A percentile compares a stretch with the other conserved stretches of the same genome.
Evolutionary conservation across 1,140 invertebrate species (phyloP).

Genomic region (Matsumurasca onukii): DNA sequence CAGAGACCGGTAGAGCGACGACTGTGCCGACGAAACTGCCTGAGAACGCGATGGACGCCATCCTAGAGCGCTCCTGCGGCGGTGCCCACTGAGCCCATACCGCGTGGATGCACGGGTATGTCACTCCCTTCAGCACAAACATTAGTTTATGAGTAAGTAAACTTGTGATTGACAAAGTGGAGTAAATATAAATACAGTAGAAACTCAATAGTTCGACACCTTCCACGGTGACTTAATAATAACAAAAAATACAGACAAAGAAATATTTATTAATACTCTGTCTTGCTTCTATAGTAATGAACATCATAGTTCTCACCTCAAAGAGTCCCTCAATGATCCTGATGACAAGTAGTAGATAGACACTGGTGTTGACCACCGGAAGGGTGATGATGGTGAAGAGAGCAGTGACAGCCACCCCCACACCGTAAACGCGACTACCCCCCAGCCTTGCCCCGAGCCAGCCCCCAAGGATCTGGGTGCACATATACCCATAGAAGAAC

Average conservation of each 20-base stretch:
- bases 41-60: slow-evolving; percentile 77
- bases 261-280: slow-evolving; percentile 16
- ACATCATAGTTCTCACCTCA: slow-evolving; percentile 70
- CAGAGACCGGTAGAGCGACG: slow-evolving; percentile 73
- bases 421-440: slow-evolving; percentile 71
- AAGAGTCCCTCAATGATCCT: slow-evolving; percentile 85
- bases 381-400: slow-evolving; percentile 83
- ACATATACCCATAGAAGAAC: slow-evolving; percentile 59
- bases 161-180: background rate
- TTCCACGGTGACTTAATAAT: too few relatives aligned
- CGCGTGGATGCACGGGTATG: slow-evolving; percentile 86
- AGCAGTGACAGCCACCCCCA: slow-evolving; percentile 77
- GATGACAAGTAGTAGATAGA: slow-evolving; percentile 68
- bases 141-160: background rate
- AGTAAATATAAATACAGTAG: slow-evolving; percentile 23
- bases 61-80: slow-evolving; percentile 71
- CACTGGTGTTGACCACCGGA: slow-evolving; percentile 66
- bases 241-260: slow-evolving; percentile 22
- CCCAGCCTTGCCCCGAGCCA: slow-evolving; percentile 70
- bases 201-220: too few relatives aligned
- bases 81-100: slow-evolving; percentile 90
- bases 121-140: slow-evolving; percentile 68
- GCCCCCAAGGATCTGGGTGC: slow-evolving; percentile 66
- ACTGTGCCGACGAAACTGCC: slow-evolving; percentile 83
- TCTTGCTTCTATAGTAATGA: too few relatives aligned